Base-by-base conservation (phyloP, 1,140 invertebrate genomes). In the Drosophila watanabei region DNA sequence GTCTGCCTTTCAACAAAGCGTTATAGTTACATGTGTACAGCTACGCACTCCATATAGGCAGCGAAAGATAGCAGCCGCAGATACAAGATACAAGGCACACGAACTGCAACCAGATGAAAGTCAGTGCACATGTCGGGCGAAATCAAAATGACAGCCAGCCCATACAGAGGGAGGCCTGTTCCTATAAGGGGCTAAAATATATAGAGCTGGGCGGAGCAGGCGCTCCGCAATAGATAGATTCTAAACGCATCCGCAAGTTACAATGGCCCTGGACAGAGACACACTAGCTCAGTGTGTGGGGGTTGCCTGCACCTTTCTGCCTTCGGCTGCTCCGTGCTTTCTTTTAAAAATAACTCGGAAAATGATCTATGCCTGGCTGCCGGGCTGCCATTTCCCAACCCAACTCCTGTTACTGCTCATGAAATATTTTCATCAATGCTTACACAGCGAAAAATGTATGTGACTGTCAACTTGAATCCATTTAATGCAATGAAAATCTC, bases 81-180 rank as follows among this genome's bases (percentile, higher is more conserved):
- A 63, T 81, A 76, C 63, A 45, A 64, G 39, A 54, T 82, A 75
- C 82, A 69, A 81, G 64, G 80, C 62, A 69, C 16, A 56, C 51
- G 64, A 48, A 81, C 54, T 72, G 70, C 70, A 73, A 37, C 51
- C 59, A 68, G 71, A 89, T 89, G 81, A 88, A 87, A 88, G 84
- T 57, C 77, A 71, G 66, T 83, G 77, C 81, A 84, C 81, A 84
- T 85, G 82, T 85, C 73, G 63, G 71, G 66, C 80, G 52, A 88
- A 88, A 88, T 87, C 84, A 88, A 70, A 87, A 80, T 87, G 83
- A 88, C 84, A 87, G 82, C 73, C 52, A 73, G 52, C 30, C 52
- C 66, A 73, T 73, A 49, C 43, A 59, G 24, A 46, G 52, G 24
- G 52, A 72, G 70, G 28, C 52, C 30, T 49, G 33, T 41, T 35